These are phyloP conservation scores for Neodiprion lecontei DNA, from an alignment of 1,140 invertebrate genomes.

Conservation along the genomic window DNA sequence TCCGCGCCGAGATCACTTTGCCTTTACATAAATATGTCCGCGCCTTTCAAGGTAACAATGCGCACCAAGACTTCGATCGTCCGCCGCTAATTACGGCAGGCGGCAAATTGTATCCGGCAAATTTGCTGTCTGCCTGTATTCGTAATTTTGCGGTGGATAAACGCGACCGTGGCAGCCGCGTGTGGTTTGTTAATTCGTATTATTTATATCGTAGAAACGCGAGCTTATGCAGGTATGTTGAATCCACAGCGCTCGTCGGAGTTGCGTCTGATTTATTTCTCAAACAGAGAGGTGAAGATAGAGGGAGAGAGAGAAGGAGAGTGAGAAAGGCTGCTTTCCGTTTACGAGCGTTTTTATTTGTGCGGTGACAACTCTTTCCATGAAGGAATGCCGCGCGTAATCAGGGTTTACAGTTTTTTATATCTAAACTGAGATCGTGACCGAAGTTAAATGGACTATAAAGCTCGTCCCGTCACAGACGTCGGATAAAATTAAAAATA, in stretches of 20 bases:
- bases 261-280: conserved; percentile 2
- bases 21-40: too few species aligned
- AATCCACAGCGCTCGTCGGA: neutral
- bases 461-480: neutral
- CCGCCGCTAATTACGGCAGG: too few species aligned
- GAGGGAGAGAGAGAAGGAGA: too few species aligned
- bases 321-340: neutral
- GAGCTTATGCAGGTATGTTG: neutral
- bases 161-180: neutral
- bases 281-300: neutral
- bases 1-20: too few species aligned
- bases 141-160: neutral
- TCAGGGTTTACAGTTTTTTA: neutral
- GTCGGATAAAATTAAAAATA: neutral
- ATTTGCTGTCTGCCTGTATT: too few species aligned
- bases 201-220: neutral
- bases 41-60: too few species aligned
- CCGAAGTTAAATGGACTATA: neutral
- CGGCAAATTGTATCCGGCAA: too few species aligned
- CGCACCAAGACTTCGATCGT: too few species aligned
- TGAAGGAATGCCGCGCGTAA: neutral
- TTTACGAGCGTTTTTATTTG: neutral
- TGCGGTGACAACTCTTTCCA: neutral
- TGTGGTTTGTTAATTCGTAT: neutral
- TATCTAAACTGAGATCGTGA: neutral